Percentiles rank a stretch among this genome's conserved stretches.
Evolutionary conservation across 2,113 vertebrate genomes (phyloP).

Genomic region (Chunga burmeisteri): DNA sequence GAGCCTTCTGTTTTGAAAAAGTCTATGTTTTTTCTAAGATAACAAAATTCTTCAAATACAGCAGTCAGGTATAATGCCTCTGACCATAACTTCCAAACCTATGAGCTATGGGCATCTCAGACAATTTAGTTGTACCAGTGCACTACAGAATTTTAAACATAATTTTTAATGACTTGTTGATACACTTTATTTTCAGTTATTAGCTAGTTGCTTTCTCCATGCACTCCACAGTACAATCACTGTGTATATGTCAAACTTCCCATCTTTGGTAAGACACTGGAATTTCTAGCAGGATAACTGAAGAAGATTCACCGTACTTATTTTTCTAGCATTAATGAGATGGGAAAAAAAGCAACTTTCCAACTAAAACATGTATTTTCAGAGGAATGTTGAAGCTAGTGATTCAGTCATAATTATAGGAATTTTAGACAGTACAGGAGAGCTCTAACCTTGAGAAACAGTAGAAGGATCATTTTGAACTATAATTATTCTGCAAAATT

Average conservation of each 20-base stretch:
- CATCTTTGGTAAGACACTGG: neutral
- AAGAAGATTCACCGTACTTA: neutral
- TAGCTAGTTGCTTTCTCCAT: neutral
- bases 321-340: neutral
- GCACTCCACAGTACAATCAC: neutral
- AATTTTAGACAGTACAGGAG: neutral
- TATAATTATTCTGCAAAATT: conserved; percentile 6
- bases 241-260: neutral
- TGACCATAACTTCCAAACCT: neutral
- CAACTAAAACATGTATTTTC: neutral
- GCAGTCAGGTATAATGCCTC: neutral
- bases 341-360: neutral
- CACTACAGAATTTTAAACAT: neutral
- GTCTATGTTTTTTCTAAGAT: neutral
- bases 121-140: neutral
- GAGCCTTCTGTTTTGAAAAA: neutral
- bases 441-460: neutral
- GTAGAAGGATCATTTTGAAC: neutral
- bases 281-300: neutral
- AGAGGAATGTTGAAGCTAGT: neutral
- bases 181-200: neutral
- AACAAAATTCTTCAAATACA: neutral
- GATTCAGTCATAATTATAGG: neutral
- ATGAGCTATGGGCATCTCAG: neutral
- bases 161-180: neutral